A percentile compares a stretch with the other conserved stretches of the same genome.
These are phyloP conservation scores for Drosophila affinis DNA, from an alignment of 2,888 invertebrate species.

Conservation along the genomic window DNA sequence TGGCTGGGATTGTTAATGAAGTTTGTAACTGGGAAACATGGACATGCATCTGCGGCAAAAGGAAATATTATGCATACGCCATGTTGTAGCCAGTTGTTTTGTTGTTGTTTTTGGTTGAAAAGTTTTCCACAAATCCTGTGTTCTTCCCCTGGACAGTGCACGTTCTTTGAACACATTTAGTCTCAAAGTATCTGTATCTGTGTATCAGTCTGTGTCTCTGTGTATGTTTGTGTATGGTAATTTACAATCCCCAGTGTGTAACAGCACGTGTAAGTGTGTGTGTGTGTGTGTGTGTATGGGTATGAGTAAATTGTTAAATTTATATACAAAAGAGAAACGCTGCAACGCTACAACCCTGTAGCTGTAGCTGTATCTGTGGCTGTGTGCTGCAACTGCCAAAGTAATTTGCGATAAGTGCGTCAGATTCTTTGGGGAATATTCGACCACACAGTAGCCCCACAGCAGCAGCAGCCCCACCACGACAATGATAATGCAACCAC, in stretches of 20 bases:
- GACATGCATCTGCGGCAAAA: conserved; percentile 59
- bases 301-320: conserved; percentile 75
- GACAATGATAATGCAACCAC: conserved; percentile 44
- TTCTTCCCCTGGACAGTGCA: conserved; percentile 41
- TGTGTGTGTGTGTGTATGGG: conserved; percentile 50
- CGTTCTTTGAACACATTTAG: conserved; percentile 59
- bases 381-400: conserved; percentile 72
- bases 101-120: conserved; percentile 48
- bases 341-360: conserved; percentile 11
- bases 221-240: conserved; percentile 57
- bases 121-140: conserved; percentile 55
- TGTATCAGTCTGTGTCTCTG: conserved; percentile 3
- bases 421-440: conserved; percentile 78
- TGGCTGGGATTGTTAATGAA: conserved; percentile 51
- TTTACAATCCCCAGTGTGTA: conserved; percentile 68
- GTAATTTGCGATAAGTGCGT: conserved; percentile 80
- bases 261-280: conserved; percentile 1
- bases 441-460: conserved; percentile 50
- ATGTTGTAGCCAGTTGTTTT: conserved; percentile 50
- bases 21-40: conserved; percentile 46
- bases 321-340: conserved; percentile 71
- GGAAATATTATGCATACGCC: conserved; percentile 72
- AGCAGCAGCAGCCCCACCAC: conserved; percentile 40
- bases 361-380: neutral
- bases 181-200: conserved; percentile 35